phyloP scores from a whole-genome alignment of 2,888 invertebrate species.

The Brenthis ino region DNA sequence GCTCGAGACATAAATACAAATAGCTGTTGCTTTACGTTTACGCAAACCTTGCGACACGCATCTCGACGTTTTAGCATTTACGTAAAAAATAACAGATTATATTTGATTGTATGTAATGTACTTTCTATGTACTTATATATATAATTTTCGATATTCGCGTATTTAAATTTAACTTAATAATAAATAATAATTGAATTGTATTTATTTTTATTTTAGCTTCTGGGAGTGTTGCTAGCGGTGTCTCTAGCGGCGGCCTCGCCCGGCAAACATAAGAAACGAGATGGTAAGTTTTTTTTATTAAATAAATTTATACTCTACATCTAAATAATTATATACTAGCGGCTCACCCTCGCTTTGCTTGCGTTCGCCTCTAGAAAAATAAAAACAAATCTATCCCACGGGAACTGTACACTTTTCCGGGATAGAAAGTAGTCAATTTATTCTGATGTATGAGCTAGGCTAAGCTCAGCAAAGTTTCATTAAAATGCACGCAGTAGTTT shows the following conservation, averaged over 20 bases:
- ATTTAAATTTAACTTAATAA: background rate
- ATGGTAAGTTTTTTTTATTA: conserved; percentile 53
- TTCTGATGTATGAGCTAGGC: no score
- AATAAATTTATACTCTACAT: background rate
- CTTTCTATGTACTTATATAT: no score
- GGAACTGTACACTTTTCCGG: no score
- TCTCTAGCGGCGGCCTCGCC: conserved; percentile 54
- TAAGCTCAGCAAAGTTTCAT: no score
- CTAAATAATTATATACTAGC: background rate
- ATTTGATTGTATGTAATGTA: background rate
- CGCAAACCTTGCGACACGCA: background rate
- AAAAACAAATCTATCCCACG: no score
- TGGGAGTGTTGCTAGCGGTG: conserved; percentile 55
- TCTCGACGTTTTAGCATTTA: background rate
- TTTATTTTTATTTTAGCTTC: conserved; percentile 54
- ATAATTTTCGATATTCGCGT: no score
- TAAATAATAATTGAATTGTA: background rate
- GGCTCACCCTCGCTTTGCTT: no score
- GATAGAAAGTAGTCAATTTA: no score
- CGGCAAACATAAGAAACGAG: conserved; percentile 64
- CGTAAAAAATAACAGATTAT: background rate
- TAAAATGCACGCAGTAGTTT: no score
- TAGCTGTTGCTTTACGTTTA: background rate
- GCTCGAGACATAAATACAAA: conserved; percentile 1
- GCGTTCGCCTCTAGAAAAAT: no score